Evolutionary conservation across 2,888 invertebrate species (phyloP).

Genomic region (Eupithecia exiguata): DNA sequence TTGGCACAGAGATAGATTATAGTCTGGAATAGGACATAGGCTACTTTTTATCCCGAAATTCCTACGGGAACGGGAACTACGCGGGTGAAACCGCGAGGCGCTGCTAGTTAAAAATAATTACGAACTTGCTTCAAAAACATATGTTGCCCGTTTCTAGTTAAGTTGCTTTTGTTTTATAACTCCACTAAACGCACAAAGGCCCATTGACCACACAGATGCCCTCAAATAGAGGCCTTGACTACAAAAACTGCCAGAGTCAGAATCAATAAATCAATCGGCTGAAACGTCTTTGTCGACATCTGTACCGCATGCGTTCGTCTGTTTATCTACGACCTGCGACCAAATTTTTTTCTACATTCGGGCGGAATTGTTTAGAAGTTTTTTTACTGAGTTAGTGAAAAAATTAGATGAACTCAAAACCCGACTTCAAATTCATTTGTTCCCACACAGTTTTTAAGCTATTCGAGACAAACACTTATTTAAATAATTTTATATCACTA

Average conservation of each 20-base stretch:
- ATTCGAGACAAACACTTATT: too few species aligned
- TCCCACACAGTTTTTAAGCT: too few species aligned
- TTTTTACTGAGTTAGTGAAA: background rate
- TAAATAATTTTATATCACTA: too few species aligned
- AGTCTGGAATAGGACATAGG: too few species aligned
- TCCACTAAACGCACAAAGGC: constrained; percentile 23
- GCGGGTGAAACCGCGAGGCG: too few species aligned
- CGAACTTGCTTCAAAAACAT: background rate
- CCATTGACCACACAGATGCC: constrained; percentile 54
- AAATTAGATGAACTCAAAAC: too few species aligned
- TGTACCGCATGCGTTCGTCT: constrained; percentile 56
- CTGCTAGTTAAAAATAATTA: too few species aligned
- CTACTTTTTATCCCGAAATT: too few species aligned
- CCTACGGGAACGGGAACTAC: too few species aligned
- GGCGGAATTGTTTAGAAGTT: too few species aligned
- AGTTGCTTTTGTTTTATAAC: constrained; percentile 11
- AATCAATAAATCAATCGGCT: constrained; percentile 66
- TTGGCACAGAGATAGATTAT: too few species aligned
- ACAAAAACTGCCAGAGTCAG: constrained; percentile 48
- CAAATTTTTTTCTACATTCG: background rate
- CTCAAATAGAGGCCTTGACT: constrained; percentile 47
- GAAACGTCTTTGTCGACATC: constrained; percentile 63
- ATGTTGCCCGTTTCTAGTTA: background rate
- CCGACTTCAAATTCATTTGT: too few species aligned
- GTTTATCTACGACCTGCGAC: constrained; percentile 3